Evolutionary conservation across 2,113 vertebrate species (phyloP), one percentile per base, ranked within the genome.

Genomic region (Paraplagusia blochii): DNA sequence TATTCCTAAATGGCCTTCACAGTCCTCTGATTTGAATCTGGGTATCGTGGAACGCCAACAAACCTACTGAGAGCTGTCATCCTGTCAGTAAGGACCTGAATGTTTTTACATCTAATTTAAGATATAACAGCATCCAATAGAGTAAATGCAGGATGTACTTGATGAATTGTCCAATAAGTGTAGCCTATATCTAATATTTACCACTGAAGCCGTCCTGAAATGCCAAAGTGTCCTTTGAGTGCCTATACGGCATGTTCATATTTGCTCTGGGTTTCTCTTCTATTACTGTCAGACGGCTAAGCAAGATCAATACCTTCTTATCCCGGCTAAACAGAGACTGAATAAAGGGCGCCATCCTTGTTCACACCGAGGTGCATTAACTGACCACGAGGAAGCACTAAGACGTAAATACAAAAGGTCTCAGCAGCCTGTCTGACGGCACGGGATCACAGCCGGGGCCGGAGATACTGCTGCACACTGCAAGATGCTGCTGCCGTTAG

Each of bases 231-330:
- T 45, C 49, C 44, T 71, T 74, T 76, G 12, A 34, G 58, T 77
- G 54, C 58, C 34, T 45, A 56, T 45, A 61, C 57, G 57, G 66
- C 43, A 61, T 44, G 62, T 44, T 64, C 48, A 61, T 73, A 72
- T 71, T 71, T 76, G 70, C 66, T 66, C 22, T 40, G 34, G 14
- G 65, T 62, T 60, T 66, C 63, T 74, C 44, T 17, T 34, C 59
- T 65, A 60, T 63, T 76, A 40, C 38, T 40, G 38, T 40, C 66
- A 63, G 69, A 47, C 72, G 35, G 59, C 62, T 35, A 50, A 57
- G 66, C 22, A 55, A 63, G 53, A 82, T 87, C 82, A 66, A 78
- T 85, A 73, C 43, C 34, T n/a, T 63, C 50, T 55, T 40, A 34
- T 76, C 13, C 22, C 57, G 57, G 48, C 66, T 64, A 76, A 75